Evolutionary conservation across 2,797 vertebrate species (phyloP).

Genomic region (Typhlichthys eigenmanni): DNA sequence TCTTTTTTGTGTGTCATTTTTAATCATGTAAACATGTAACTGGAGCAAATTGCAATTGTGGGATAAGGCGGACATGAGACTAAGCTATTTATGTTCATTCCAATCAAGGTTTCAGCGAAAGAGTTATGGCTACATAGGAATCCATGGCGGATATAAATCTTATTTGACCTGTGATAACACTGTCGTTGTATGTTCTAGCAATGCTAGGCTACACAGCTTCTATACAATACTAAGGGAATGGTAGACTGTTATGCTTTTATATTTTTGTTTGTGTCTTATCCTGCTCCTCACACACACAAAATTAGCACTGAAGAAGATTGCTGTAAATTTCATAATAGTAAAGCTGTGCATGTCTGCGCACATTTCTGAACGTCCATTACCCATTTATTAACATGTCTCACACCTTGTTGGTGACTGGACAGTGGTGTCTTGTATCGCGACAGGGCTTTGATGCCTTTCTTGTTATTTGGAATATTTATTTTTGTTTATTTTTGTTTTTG

Average conservation of each 20-base stretch:
- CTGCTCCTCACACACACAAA: conserved; percentile 36
- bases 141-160: conserved; percentile 32
- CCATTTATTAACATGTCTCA: conserved; percentile 46
- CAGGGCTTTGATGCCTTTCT: conserved; percentile 21
- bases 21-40: conserved; percentile 53
- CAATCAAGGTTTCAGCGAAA: conserved; percentile 28
- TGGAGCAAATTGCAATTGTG: conserved; percentile 63
- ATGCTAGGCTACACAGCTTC: conserved; percentile 19
- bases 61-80: conserved; percentile 35
- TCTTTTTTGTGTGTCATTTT: conserved; percentile 31
- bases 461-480: conserved; percentile 18
- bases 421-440: conserved; percentile 1
- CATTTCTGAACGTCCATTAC: conserved; percentile 10
- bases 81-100: conserved; percentile 54
- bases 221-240: conserved; percentile 39
- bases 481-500: neutral
- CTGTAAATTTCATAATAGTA: conserved; percentile 45
- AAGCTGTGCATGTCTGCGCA: conserved; percentile 40
- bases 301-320: conserved; percentile 60
- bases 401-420: conserved; percentile 18
- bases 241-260: conserved; percentile 32
- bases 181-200: conserved; percentile 48
- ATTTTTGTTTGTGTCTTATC: conserved; percentile 21
- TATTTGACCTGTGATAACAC: conserved; percentile 28
- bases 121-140: conserved; percentile 43